Conservation (phyloP, 1,140 invertebrate species). For the Cydia pomonella region DNA sequence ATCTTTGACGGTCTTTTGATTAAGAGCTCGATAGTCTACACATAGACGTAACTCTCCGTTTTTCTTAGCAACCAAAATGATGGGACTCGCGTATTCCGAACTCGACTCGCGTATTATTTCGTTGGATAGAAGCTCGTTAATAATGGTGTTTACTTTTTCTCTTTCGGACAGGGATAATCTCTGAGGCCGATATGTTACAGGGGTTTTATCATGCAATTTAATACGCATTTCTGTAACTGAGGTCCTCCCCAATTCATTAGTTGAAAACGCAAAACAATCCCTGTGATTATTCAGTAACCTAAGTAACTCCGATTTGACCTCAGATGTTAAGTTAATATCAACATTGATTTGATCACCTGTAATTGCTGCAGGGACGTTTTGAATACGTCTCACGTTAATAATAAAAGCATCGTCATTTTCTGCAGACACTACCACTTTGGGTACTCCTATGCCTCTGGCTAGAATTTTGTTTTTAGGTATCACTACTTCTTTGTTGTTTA, state of each 20-base stretch:
- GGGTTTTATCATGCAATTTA: slow-evolving; percentile 22
- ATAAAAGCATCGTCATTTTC: too few species aligned
- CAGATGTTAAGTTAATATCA: neutral
- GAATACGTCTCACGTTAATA: too few species aligned
- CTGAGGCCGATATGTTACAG: slow-evolving; percentile 34
- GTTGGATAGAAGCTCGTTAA: slow-evolving; percentile 11
- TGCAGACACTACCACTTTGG: too few species aligned
- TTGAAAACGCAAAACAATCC: slow-evolving; percentile 32
- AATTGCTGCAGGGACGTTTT: neutral
- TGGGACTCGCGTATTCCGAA: slow-evolving; percentile 32
- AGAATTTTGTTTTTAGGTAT: too few species aligned
- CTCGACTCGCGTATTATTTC: slow-evolving; percentile 30
- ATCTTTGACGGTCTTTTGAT: slow-evolving; percentile 33
- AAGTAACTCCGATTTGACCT: neutral
- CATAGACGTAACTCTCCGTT: slow-evolving; percentile 28
- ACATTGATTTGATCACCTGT: neutral
- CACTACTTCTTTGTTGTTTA: too few species aligned
- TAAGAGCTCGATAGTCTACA: slow-evolving; percentile 32
- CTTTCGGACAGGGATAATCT: slow-evolving; percentile 32
- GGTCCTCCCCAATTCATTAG: slow-evolving; percentile 24
- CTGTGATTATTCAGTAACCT: neutral
- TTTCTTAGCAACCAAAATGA: slow-evolving; percentile 31
- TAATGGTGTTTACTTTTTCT: slow-evolving; percentile 14
- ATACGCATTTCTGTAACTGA: slow-evolving; percentile 32
- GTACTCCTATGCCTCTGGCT: too few species aligned